Evolutionary conservation across 2,113 vertebrate species (phyloP), one percentile per base, ranked within the genome.

Genomic region (Prunella fulvescens): DNA sequence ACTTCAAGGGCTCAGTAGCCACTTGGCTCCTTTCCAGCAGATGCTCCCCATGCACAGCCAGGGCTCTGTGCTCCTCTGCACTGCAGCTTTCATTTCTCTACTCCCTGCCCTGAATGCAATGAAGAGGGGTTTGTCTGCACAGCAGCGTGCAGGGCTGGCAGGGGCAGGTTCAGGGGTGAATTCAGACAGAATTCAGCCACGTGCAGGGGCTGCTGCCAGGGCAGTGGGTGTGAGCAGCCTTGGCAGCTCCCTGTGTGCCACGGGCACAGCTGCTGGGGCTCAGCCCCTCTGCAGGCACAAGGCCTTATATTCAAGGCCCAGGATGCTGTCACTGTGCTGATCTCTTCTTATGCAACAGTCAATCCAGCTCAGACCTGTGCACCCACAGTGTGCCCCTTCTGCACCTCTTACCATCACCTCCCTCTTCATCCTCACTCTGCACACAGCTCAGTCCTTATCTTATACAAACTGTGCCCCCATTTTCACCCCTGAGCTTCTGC

Each of bases 11-110:
- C 48, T 64, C n/a, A 14, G n/a, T 48, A 64, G 84, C 42, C 61
- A 24, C 76, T 93, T 88, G 93, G 88, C 73, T 53, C 67, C 65
- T 42, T 60, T 81, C 91, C 91, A 89, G 73, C 8, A n/a, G 91
- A 89, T 95, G 88, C 19, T 92, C 65, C 72, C 64, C 28, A 11
- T n/a, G 56, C 64, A 93, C 80, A 93, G 86, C 64, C 60, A 94
- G 80, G 56, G 25, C 89, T 93, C 72, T 64, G 83, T 95, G 80
- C 60, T 70, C 77, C 66, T 90, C 92, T 88, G 29, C 50, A 6
- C 7, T 50, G 40, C 24, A 58, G 82, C 76, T 90, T 86, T 90
- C 66, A 50, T 61, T 51, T 35, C 5, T 56, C 12, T 51, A 57
- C 39, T 65, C 60, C 45, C 81, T 82, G 44, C 65, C 45, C 40